Conservation (phyloP, 2,797 vertebrate species). For the Telmatherina bonti region DNA sequence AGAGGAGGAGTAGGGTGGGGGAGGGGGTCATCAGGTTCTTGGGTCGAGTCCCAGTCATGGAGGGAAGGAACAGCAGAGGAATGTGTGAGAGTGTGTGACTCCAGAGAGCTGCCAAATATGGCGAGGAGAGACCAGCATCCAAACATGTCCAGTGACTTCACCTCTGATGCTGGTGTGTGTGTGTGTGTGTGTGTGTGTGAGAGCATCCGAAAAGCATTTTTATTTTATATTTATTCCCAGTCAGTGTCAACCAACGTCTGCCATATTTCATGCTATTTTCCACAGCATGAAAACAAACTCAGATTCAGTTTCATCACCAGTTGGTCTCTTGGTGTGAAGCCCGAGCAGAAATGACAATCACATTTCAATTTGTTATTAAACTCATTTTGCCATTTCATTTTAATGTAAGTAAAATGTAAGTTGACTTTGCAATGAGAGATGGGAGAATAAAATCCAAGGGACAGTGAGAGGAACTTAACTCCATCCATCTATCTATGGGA, state of each 20-base stretch:
- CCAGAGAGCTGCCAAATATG: conserved; percentile 73
- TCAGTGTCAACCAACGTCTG: conserved; percentile 15
- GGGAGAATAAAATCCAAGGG: no score
- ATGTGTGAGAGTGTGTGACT: conserved; percentile 43
- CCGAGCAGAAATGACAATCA: no score
- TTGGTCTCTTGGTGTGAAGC: not conserved
- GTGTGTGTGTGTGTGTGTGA: conserved; percentile 10
- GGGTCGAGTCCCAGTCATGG: conserved; percentile 55
- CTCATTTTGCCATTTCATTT: no score
- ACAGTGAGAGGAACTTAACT: no score
- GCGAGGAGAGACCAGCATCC: conserved; percentile 49
- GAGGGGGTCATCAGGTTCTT: conserved; percentile 62
- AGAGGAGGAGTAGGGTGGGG: not conserved
- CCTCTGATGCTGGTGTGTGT: conserved; percentile 2
- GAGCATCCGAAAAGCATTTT: not conserved
- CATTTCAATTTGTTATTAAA: no score
- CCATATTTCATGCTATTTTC: not conserved
- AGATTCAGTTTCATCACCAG: not conserved
- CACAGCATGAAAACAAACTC: not conserved
- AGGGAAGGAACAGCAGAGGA: conserved; percentile 37
- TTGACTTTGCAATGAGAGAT: no score
- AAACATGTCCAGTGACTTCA: conserved; percentile 35
- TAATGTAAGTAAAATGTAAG: no score
- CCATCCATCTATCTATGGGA: no score
- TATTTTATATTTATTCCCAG: conserved; percentile 3